phyloP scores from a whole-genome alignment of 2,113 vertebrate species.

The Piprites chloris region DNA sequence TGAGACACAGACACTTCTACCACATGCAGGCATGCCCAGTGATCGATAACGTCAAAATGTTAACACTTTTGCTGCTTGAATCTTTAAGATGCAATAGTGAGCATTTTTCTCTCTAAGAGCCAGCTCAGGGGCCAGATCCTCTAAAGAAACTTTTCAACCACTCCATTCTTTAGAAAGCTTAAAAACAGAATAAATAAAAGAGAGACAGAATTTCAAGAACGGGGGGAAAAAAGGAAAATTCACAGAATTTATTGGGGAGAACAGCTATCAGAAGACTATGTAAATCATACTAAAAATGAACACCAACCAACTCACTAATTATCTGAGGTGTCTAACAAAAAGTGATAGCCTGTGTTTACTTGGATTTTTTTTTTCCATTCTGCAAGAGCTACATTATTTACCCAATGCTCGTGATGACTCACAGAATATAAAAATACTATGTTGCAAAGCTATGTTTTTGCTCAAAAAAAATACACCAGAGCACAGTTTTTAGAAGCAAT shows the following conservation, averaged over 20 bases:
- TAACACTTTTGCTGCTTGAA: not conserved
- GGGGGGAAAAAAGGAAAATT: rapidly evolving
- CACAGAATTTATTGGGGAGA: not conserved
- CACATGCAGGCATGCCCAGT: not conserved
- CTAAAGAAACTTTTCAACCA: not conserved
- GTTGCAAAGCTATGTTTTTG: not conserved
- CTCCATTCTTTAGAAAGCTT: not conserved
- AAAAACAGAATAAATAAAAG: not conserved
- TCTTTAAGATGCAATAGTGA: not conserved
- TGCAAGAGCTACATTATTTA: not conserved
- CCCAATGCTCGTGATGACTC: not conserved
- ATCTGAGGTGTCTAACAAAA: not conserved
- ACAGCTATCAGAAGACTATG: not conserved
- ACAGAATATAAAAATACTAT: not conserved
- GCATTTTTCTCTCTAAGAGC: not conserved
- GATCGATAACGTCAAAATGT: not conserved
- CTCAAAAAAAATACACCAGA: not conserved
- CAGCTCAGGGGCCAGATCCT: not conserved
- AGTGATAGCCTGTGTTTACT: not conserved
- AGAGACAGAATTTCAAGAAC: not conserved
- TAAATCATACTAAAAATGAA: not conserved
- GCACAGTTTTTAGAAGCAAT: not conserved
- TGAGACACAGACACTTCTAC: not conserved
- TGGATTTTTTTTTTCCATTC: not conserved
- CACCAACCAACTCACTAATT: not conserved